Base-by-base conservation (phyloP, 2,113 vertebrate species). In the Diglossa brunneiventris region DNA sequence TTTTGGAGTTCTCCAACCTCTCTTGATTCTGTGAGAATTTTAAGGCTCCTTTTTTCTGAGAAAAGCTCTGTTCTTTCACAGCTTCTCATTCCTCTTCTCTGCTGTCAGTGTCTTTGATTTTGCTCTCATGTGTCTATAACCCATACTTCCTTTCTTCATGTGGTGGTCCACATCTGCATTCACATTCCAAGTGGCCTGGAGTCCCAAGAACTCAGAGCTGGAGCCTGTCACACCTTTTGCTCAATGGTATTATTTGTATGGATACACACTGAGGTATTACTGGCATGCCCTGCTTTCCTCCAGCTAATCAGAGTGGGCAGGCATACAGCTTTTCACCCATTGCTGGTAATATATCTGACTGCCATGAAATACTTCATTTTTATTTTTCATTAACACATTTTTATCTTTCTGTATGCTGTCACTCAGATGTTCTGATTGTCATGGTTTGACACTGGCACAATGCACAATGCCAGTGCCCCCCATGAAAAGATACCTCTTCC, bases 191-290 rank as follows among this genome's bases (percentile, higher is more conserved):
- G 37, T 73, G 37, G 46, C 16, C 39, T 39, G 52, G 61, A 33
- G 15, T 87, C 39, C 50, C 16, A 62, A n/a, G 27, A 67, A 14
- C 33, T 75, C 1, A 0, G 15, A 68, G 30, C 8, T 61, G 53
- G 28, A 89, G 37, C 15, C 68, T 69, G 37, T 77, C 26, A 8
- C 15, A 2, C 7, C 53, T n/a, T 69, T 49, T 53, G n/a, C 37
- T 69, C 19, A 22, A 5, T 41, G 11, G 49, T 14, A 11, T 86
- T 58, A 24, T 61, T 21, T 1, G 0, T 58, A 30, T 0, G 1
- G 39, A 30, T 58, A 10, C 13, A 44, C 0, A 0, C 53, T 39
- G 10, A 77, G 50, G 14, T 44, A 5, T 83, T 68, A 10, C 21
- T 56, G 68, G 44, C 30, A 17, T 52, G 37, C 59, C 31, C 11